Evolutionary conservation across 2,113 vertebrate species (phyloP), one percentile per base, ranked within the genome.

Genomic region (Rhinopomastus cyanomelas): DNA sequence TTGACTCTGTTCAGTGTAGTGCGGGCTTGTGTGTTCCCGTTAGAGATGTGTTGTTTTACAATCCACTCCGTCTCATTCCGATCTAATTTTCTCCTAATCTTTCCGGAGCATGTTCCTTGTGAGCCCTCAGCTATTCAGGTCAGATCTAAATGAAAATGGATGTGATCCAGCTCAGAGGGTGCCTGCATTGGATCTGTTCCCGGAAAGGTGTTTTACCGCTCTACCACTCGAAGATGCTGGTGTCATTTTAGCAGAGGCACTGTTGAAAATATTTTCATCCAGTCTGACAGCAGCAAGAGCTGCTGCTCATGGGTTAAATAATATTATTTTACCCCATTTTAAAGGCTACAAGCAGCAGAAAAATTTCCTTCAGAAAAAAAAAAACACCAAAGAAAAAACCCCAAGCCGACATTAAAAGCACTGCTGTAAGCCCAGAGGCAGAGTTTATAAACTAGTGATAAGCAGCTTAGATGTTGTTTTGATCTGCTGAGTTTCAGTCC

Each of bases 121-220:
- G 61, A 91, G 59, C 21, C 1, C 71, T 91, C 51, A 46, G 52
- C 34, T 94, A 87, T 89, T 88, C 86, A 83, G 88, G 92, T 92
- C 81, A 93, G 89, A 94, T 81, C 85, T 84, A 89, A 86, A 80
- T 94, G 87, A 76, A 91, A 90, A 68, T 68, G 78, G 84, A 92
- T 87, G 61, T 80, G 62, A 67, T 89, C 76, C 86, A 94, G 61
- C 73, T 93, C 76, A 53, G 82, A 84, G 69, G 27, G 32, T 86
- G 75, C 66, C 83, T 81, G 16, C 78, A 37, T 81, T 91, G 87
- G 59, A 88, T 92, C 82, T 74, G 67, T 72, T 94, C 66, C 72
- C 82, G 81, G 69, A 92, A 95, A 95, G 91, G 93, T 95, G 87
- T 85, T 85, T 81, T 84, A 68, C 59, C 48, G 14, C 90, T 88